Percentiles rank a stretch among this genome's conserved stretches.
phyloP scores from a whole-genome alignment of 2,888 invertebrate species.

The Pseudococcus viburni region DNA sequence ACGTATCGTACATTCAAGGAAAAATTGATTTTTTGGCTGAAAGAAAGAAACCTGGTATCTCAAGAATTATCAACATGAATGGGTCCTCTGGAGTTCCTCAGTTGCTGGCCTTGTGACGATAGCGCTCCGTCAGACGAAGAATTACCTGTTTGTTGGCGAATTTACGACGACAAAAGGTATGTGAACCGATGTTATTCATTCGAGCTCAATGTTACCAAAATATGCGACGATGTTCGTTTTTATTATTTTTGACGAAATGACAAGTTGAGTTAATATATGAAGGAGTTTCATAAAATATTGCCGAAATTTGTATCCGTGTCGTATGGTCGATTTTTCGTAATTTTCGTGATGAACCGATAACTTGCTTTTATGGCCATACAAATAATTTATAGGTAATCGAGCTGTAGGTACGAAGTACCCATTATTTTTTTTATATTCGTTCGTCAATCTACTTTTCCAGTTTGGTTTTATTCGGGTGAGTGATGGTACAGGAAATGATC shows the following conservation, averaged over 20 bases:
- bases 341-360: too few species aligned
- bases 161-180: not conserved
- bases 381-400: not conserved
- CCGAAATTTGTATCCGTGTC: too few species aligned
- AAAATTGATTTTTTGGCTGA: not conserved
- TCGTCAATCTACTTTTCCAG: not conserved
- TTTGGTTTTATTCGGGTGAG: not conserved
- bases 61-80: not conserved
- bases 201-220: not conserved
- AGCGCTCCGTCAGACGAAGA: not conserved
- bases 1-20: constrained; percentile 43
- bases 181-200: not conserved
- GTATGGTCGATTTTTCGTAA: too few species aligned
- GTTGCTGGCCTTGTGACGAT: not conserved
- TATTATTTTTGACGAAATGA: too few species aligned
- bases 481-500: not conserved
- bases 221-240: not conserved
- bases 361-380: too few species aligned
- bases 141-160: not conserved
- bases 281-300: not conserved
- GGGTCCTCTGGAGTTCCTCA: not conserved
- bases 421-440: not conserved
- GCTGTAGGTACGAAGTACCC: not conserved
- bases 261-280: not conserved
- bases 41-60: not conserved